These are phyloP conservation scores for Lysiphlebus fabarum DNA, from an alignment of 1,140 invertebrate genomes.

Conservation along the genomic window DNA sequence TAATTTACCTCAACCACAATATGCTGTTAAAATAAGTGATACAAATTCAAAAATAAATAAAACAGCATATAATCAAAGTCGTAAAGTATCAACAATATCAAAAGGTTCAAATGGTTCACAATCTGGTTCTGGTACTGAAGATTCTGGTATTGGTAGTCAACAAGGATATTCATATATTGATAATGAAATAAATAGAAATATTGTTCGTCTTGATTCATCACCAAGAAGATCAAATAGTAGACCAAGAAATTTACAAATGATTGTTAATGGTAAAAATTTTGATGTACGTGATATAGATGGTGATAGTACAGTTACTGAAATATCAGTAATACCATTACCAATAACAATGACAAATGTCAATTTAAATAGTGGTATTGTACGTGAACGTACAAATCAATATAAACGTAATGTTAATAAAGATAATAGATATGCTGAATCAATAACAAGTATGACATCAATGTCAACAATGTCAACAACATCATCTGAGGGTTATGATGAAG, in stretches of 20 bases:
- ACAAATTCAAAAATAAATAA: slow-evolving; percentile 66
- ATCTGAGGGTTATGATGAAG: slow-evolving; percentile 56
- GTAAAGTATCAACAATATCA: slow-evolving; percentile 46
- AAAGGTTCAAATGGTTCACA: slow-evolving; percentile 48
- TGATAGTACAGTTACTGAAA: slow-evolving; percentile 58
- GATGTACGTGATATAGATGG: slow-evolving; percentile 62
- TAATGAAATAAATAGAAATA: slow-evolving; percentile 27
- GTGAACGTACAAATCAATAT: slow-evolving; percentile 56
- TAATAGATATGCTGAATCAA: slow-evolving; percentile 37
- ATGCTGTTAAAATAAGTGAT: slow-evolving; percentile 64
- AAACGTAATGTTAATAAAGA: slow-evolving; percentile 53
- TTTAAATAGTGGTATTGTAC: slow-evolving; percentile 50
- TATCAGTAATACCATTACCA: slow-evolving; percentile 58
- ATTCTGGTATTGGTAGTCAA: slow-evolving; percentile 64
- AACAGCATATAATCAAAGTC: slow-evolving; percentile 64
- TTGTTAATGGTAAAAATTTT: slow-evolving; percentile 60
- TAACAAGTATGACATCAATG: slow-evolving; percentile 35
- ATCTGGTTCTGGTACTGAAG: slow-evolving; percentile 57
- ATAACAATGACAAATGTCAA: slow-evolving; percentile 42
- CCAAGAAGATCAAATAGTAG: slow-evolving; percentile 44
- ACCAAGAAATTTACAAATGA: slow-evolving; percentile 58
- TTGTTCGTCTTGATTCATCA: slow-evolving; percentile 28
- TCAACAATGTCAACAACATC: slow-evolving; percentile 55
- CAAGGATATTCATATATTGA: slow-evolving; percentile 46
- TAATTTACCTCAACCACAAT: slow-evolving; percentile 69